phyloP scores from a whole-genome alignment of 2,888 invertebrate genomes.

The Pseudanteris insignis region DNA sequence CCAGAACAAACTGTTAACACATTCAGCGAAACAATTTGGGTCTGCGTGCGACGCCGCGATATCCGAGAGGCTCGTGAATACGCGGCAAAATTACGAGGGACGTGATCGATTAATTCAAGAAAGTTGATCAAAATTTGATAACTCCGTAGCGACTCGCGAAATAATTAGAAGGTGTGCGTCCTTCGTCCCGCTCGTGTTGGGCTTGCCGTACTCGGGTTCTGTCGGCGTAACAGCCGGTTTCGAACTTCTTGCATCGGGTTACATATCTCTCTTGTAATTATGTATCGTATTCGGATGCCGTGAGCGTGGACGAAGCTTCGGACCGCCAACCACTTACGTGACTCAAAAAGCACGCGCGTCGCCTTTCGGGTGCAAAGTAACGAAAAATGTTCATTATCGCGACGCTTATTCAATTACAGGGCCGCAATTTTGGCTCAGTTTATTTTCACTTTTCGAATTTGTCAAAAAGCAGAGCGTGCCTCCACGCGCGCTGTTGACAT shows the following conservation, averaged over 20 bases:
- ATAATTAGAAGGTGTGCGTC: slow-evolving; percentile 56
- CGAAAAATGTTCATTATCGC: slow-evolving; percentile 27
- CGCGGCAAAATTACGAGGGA: slow-evolving; percentile 19
- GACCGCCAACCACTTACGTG: not conserved
- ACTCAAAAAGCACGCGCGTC: slow-evolving; percentile 4
- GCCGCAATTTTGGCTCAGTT: slow-evolving; percentile 5
- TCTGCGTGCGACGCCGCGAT: no score
- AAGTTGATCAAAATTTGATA: slow-evolving; percentile 34
- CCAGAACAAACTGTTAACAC: no score
- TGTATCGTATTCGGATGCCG: slow-evolving; percentile 16
- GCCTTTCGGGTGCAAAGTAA: slow-evolving; percentile 10
- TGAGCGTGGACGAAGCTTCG: slow-evolving; percentile 8
- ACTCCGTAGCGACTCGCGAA: slow-evolving; percentile 29
- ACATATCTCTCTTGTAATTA: slow-evolving; percentile 40
- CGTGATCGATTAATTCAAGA: slow-evolving; percentile 32
- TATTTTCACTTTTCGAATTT: slow-evolving; percentile 31
- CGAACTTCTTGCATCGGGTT: slow-evolving; percentile 43
- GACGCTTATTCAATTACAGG: slow-evolving; percentile 16
- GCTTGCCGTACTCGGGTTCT: slow-evolving; percentile 56
- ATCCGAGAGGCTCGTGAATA: no score
- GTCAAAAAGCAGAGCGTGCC: slow-evolving; percentile 15
- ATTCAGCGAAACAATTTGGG: no score
- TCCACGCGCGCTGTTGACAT: slow-evolving; percentile 9
- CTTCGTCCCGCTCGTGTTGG: slow-evolving; percentile 5
- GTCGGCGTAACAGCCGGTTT: slow-evolving; percentile 56